Evolutionary conservation across 2,113 vertebrate species (phyloP).

Genomic region (Actenoides lindsayi): DNA sequence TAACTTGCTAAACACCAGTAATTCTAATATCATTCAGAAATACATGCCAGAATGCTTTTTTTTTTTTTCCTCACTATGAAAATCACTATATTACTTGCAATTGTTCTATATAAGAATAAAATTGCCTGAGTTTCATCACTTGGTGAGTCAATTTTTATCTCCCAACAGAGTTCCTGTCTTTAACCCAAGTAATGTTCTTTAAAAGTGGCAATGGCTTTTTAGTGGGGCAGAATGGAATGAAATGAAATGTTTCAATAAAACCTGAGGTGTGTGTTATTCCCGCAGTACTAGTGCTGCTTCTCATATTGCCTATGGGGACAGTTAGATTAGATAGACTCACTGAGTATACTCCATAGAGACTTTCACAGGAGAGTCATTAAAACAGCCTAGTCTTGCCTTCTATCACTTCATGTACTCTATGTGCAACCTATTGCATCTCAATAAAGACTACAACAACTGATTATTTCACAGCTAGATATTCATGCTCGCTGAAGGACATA

Average conservation of each 20-base stretch:
- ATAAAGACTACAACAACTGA: background rate
- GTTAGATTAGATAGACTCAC: background rate
- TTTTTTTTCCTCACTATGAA: background rate
- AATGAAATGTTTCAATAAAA: constrained; percentile 23
- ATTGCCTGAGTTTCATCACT: background rate
- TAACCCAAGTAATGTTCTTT: background rate
- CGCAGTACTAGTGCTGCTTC: background rate
- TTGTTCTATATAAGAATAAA: background rate
- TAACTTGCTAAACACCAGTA: background rate
- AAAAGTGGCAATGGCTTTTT: background rate
- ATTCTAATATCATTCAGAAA: background rate
- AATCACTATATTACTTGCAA: background rate
- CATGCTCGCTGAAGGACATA: background rate
- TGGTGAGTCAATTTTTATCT: background rate
- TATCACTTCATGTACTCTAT: background rate
- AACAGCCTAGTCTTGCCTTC: background rate
- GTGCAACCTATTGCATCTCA: background rate
- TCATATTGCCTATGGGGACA: background rate
- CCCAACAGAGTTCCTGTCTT: background rate
- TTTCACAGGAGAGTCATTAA: background rate
- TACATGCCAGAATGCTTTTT: background rate
- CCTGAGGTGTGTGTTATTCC: background rate
- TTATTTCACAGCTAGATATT: background rate
- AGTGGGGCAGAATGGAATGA: background rate
- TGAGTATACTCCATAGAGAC: background rate